phyloP scores from a whole-genome alignment of 2,888 invertebrate genomes.

The Eupithecia inturbata region DNA sequence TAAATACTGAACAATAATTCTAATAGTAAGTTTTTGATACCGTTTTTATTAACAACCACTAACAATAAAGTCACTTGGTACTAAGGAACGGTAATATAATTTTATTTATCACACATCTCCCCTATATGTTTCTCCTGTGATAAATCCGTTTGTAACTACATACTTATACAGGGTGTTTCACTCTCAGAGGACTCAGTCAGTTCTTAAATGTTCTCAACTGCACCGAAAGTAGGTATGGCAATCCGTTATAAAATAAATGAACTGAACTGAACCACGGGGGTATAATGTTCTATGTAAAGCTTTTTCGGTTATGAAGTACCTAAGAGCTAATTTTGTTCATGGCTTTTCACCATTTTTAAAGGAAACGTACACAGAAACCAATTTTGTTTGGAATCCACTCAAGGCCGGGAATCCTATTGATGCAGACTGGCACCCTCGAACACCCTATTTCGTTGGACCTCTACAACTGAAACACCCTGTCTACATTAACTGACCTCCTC shows the following conservation, averaged over 20 bases:
- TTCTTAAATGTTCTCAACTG: not conserved
- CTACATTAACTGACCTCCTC: not conserved
- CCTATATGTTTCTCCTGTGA: constrained; percentile 26
- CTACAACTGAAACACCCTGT: not conserved
- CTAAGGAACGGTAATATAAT: constrained; percentile 39
- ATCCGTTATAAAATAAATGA: not conserved
- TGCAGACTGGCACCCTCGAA: not conserved
- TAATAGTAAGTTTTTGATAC: not conserved
- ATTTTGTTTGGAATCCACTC: not conserved
- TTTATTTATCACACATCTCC: constrained; percentile 39
- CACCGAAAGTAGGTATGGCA: not conserved
- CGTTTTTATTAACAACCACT: constrained; percentile 9
- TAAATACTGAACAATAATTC: too few relatives aligned
- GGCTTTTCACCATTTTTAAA: not conserved
- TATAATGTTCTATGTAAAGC: not conserved
- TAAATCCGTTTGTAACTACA: not conserved
- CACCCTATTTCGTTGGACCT: not conserved
- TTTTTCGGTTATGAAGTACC: not conserved
- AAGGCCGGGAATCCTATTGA: not conserved
- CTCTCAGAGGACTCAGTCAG: not conserved
- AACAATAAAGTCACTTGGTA: constrained; percentile 42
- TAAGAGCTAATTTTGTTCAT: not conserved
- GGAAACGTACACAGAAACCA: not conserved
- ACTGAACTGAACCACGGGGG: not conserved
- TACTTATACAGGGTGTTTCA: not conserved